Percentiles rank a stretch among this genome's conserved stretches.
Conservation (phyloP, 2,797 vertebrate species). For the Thripadectes ignobilis region DNA sequence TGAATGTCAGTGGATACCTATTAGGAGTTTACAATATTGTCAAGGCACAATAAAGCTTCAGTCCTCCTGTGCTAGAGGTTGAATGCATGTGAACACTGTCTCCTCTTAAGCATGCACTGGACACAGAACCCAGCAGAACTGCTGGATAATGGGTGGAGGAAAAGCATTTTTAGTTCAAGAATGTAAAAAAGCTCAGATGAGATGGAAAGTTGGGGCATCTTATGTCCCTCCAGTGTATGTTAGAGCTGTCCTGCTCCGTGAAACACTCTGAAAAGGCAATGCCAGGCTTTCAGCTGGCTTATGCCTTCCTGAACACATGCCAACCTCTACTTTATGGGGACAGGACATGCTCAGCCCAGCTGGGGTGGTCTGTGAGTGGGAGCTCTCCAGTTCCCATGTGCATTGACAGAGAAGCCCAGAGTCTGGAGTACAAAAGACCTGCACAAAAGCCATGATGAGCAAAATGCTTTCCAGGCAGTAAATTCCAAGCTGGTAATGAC, state of each 20-base stretch:
- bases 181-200: background rate
- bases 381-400: rapidly evolving
- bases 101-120: background rate
- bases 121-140: background rate
- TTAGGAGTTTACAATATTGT: background rate
- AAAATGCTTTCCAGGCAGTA: background rate
- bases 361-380: rapidly evolving
- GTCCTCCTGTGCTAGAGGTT: background rate
- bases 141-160: background rate
- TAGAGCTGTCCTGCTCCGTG: background rate
- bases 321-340: background rate
- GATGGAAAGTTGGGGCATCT: too few species aligned
- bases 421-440: background rate
- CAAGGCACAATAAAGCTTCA: background rate
- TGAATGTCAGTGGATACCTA: background rate
- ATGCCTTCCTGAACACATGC: background rate
- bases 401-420: background rate
- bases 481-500: background rate
- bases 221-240: too few species aligned
- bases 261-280: background rate
- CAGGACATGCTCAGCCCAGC: rapidly evolving
- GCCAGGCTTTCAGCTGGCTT: background rate
- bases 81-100: background rate
- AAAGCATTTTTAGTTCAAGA: background rate
- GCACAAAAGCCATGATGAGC: background rate